Evolutionary conservation across 2,113 vertebrate genomes (phyloP), one percentile per base, ranked within the genome.

Genomic region (Vulpes ferrilata): DNA sequence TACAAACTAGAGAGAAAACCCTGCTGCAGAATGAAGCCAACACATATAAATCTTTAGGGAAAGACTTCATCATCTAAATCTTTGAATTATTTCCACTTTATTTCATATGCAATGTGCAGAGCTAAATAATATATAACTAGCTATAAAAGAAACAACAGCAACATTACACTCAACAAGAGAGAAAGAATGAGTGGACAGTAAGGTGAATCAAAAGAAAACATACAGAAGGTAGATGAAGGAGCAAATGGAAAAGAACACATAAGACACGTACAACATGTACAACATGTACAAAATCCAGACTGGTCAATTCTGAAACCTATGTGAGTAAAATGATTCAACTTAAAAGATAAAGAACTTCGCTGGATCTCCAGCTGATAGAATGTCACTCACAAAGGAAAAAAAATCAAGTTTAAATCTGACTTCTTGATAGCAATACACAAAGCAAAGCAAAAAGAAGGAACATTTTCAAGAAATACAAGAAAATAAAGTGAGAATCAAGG

Each of bases 81-180:
- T 5, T 88, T 22, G 27, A 74, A 83, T 82, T 83, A 95, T 59
- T 65, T 76, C 12, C 53, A 76, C 6, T 74, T 64, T 67, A 83
- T 83, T 57, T 83, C 3, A 7, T 35, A 74, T 51, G 59, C 9
- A 65, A 48, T 67, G 22, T 23, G 59, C 11, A 48, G 38, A 73
- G 87, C 51, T 82, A 48, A 92, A 74, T 92, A 88, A 86, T 92
- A 92, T 48, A 60, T 62, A 92, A 60, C 27, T 38, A 53, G 16
- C 22, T 11, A 53, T 69, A 78, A 51, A 83, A 90, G 8, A 53
- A 17, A 79, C 25, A 78, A 57, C 59, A 35, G n/a, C 23, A 43
- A 53, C 17, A 53, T 59, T 88, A 92, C 27, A 48, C 30, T 55
- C 65, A 87, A 27, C 53, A 74, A 57, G 27, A 82, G 55, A 81